Evolutionary conservation across 2,888 invertebrate genomes (phyloP), one percentile per base, ranked within the genome.

Genomic region (Cataglyphis livida): DNA sequence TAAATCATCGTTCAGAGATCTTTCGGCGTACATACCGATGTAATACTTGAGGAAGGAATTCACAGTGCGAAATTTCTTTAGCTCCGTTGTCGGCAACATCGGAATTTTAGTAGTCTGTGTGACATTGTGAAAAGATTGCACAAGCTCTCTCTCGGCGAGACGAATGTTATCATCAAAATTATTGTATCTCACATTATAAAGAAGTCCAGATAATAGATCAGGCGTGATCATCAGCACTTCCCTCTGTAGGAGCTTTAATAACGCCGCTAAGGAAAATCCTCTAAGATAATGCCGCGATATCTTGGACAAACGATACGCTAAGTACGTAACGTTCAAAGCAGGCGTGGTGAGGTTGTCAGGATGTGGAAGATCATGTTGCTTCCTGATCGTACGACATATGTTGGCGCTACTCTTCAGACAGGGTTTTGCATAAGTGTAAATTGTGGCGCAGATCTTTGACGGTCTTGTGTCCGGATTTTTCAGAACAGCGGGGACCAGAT

Each of bases 401-500:
- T 25, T 66, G 1, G 68, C 66, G 61, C 57, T 66, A 4, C 61
- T 61, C 12, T 81, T 88, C 28, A 91, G 84, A 59, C 87, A 90
- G 1, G 88, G 81, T 3, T 51, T 54, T 5, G 86, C 71, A 35
- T 82, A 44, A 1, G 68, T 32, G 62, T 90, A 84, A 35, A 91
- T 91, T 35, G 85, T 75, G 5, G 64, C 21, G 62, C 91, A 91
- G 44, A 91, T 86, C 9, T 65, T 85, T 0, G 86, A 84, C 41
- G 91, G 89, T 48, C 85, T 81, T 15, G 82, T 84, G 74, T 91
- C 87, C 15, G 62, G 61, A 32, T 86, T 75, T n/a, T 41, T 57
- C 7, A 91, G 35, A n/a, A 91, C 32, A n/a, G 74, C 87, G 21
- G 88, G 90, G 1, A 90, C 85, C 32, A 91, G 85, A 35, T 86